Conservation (phyloP, 2,797 vertebrate genomes). For the Heterohyrax brucei region DNA sequence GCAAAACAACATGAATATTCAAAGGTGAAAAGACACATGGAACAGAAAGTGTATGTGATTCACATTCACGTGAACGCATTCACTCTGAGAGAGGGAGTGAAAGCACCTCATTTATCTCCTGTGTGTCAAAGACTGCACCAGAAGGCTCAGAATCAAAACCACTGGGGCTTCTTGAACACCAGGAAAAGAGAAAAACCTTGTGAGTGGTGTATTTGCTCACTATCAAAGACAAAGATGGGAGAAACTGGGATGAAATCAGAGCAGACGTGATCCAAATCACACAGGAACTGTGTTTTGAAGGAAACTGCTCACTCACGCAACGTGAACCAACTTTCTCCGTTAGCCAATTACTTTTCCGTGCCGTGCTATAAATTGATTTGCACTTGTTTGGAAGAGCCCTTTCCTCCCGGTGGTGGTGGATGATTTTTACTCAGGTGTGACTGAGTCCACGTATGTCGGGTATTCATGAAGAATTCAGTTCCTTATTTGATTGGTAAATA, state of each 20-base stretch:
- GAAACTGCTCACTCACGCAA: background rate
- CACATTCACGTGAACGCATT: slow-evolving; percentile 71
- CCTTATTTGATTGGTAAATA: slow-evolving; percentile 40
- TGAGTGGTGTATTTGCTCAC: background rate
- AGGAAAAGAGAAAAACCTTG: background rate
- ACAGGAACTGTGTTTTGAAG: background rate
- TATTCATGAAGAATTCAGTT: slow-evolving; percentile 4
- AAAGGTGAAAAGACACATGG: slow-evolving; percentile 73
- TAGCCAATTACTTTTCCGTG: background rate
- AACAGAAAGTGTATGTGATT: slow-evolving; percentile 72
- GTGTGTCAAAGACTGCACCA: slow-evolving; percentile 87
- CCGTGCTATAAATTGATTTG: background rate
- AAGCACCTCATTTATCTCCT: slow-evolving; percentile 78
- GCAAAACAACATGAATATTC: slow-evolving; percentile 71
- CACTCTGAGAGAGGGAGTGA: background rate
- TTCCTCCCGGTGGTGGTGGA: background rate
- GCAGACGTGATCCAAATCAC: background rate
- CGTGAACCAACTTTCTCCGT: background rate
- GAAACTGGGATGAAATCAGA: background rate
- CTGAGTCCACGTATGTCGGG: background rate
- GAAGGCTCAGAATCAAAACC: slow-evolving; percentile 74
- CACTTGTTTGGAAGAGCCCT: background rate
- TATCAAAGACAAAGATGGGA: background rate
- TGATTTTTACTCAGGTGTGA: background rate
- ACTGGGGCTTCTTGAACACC: slow-evolving; percentile 2